These are phyloP conservation scores for Actinemys pallida DNA, from an alignment of 2,113 vertebrate genomes.

Conservation along the genomic window DNA sequence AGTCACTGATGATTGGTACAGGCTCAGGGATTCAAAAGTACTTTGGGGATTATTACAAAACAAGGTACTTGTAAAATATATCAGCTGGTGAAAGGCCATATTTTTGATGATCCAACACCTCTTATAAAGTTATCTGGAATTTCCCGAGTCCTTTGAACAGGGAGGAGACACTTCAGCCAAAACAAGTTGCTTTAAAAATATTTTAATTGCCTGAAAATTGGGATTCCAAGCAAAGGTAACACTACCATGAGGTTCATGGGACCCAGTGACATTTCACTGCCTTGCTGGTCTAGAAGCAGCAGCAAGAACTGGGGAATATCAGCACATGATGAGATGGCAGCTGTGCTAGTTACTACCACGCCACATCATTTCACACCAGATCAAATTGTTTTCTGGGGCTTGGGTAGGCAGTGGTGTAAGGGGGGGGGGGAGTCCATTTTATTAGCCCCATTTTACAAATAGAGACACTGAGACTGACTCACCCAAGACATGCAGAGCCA, in stretches of 20 bases:
- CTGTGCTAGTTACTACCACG: slow-evolving; percentile 30
- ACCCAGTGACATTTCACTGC: background rate
- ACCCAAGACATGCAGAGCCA: background rate
- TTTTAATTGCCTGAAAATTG: slow-evolving; percentile 1
- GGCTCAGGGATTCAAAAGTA: background rate
- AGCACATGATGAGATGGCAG: background rate
- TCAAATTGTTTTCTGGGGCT: background rate
- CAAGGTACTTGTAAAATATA: fast-evolving
- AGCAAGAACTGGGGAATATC: slow-evolving; percentile 27
- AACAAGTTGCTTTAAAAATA: background rate
- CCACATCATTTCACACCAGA: slow-evolving; percentile 25
- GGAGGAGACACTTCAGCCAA: background rate
- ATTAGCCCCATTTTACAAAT: slow-evolving; percentile 46
- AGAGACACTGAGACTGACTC: slow-evolving; percentile 21
- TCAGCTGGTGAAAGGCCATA: background rate
- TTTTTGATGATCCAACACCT: background rate
- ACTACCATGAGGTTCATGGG: background rate
- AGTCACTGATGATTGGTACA: background rate
- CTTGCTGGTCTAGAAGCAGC: slow-evolving; percentile 43
- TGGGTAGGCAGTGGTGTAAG: background rate
- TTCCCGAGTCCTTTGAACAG: background rate
- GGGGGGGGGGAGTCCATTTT: background rate
- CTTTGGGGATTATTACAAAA: background rate
- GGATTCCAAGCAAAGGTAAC: background rate
- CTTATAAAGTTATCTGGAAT: background rate